Percentiles rank a stretch among this genome's conserved stretches.
These are phyloP conservation scores for Ditula angustiorana DNA, from an alignment of 2,888 invertebrate genomes.

Conservation along the genomic window DNA sequence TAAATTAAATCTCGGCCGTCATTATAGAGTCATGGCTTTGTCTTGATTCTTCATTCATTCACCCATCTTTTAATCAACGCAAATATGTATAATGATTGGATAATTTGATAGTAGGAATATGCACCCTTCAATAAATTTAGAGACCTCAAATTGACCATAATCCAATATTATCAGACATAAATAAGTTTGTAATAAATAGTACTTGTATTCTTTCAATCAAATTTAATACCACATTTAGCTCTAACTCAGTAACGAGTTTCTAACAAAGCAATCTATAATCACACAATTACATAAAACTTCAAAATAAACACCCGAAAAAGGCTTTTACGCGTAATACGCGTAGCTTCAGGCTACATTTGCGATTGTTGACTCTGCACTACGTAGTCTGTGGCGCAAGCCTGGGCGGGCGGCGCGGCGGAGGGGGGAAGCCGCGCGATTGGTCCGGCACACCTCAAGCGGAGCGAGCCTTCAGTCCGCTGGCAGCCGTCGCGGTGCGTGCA, in stretches of 20 bases:
- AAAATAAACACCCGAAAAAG: slow-evolving; percentile 11
- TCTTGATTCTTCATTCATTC: too few relatives aligned
- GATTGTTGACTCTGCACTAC: slow-evolving; percentile 52
- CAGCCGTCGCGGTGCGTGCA: slow-evolving; percentile 53
- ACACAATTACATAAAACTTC: neutral
- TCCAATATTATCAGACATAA: too few relatives aligned
- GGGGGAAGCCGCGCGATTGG: slow-evolving; percentile 55
- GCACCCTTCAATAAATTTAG: too few relatives aligned
- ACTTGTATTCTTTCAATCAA: too few relatives aligned
- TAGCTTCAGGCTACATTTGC: slow-evolving; percentile 16
- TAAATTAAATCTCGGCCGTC: too few relatives aligned
- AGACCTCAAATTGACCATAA: too few relatives aligned
- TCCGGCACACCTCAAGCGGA: slow-evolving; percentile 59
- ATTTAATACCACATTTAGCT: too few relatives aligned
- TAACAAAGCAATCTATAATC: neutral
- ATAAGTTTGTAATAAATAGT: too few relatives aligned
- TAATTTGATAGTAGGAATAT: too few relatives aligned
- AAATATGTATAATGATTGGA: too few relatives aligned
- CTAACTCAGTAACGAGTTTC: neutral
- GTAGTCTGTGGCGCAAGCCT: slow-evolving; percentile 58
- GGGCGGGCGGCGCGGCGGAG: slow-evolving; percentile 63
- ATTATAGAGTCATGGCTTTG: too few relatives aligned
- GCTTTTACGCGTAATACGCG: slow-evolving; percentile 2
- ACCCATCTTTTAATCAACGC: too few relatives aligned
- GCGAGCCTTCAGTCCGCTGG: slow-evolving; percentile 72